A percentile compares a stretch with the other conserved stretches of the same genome.
Evolutionary conservation across 2,888 invertebrate genomes (phyloP).

Genomic region (Scrobipalpa atriplicella): DNA sequence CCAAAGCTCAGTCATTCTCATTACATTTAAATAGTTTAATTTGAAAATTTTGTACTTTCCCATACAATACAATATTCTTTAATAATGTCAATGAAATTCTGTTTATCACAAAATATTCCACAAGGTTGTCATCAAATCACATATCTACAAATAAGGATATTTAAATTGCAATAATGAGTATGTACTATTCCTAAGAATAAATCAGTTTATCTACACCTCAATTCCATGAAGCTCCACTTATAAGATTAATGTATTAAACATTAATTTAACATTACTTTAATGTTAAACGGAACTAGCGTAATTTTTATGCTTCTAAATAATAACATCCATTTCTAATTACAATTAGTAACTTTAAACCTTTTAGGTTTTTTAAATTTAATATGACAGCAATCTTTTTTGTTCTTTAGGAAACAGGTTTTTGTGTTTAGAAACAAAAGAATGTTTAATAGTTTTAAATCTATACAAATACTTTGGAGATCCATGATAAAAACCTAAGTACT

Average conservation of each 20-base stretch:
- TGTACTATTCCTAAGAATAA: background rate
- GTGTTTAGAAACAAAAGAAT: no score
- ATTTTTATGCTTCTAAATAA: no score
- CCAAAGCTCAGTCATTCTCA: conserved; percentile 47
- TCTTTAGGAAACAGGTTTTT: no score
- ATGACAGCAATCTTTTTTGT: no score
- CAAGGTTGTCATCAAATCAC: conserved; percentile 19
- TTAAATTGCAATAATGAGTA: conserved; percentile 23
- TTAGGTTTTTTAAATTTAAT: no score
- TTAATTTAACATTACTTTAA: no score
- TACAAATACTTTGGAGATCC: no score
- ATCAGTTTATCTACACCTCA: background rate
- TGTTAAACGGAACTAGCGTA: no score
- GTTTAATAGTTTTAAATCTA: no score
- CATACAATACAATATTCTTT: conserved; percentile 29
- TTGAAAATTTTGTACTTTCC: conserved; percentile 58
- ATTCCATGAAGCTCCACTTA: background rate
- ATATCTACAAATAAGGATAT: background rate
- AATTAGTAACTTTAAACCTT: no score
- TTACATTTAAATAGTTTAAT: conserved; percentile 42
- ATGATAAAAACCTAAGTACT: no score
- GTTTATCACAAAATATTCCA: conserved; percentile 27
- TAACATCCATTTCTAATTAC: no score
- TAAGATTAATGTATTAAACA: background rate
- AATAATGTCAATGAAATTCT: conserved; percentile 11